Evolutionary conservation across 2,113 vertebrate species (phyloP).

Genomic region (Jaculus jaculus): DNA sequence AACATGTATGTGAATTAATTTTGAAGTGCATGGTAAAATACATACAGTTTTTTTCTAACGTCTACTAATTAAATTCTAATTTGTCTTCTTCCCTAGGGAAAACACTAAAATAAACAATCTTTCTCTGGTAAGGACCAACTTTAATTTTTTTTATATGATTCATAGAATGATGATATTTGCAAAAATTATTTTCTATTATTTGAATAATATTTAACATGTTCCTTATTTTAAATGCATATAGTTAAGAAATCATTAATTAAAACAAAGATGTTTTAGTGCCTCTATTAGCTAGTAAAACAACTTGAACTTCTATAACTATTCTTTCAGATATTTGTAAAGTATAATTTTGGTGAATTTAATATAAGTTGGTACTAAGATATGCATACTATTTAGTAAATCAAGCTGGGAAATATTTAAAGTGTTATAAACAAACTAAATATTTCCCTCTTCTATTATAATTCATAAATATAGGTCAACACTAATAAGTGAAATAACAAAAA

Average conservation of each 20-base stretch:
- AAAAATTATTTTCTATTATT: neutral
- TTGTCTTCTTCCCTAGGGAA: constrained; percentile 7
- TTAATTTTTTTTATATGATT: constrained; percentile 54
- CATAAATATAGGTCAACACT: neutral
- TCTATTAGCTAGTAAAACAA: neutral
- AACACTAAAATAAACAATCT: constrained; percentile 9
- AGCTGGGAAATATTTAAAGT: neutral
- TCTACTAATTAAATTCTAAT: constrained; percentile 18
- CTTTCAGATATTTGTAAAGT: constrained; percentile 2
- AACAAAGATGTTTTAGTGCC: constrained; percentile 24
- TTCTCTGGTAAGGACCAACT: neutral
- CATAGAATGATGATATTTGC: neutral
- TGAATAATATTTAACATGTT: neutral
- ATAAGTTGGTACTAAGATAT: neutral
- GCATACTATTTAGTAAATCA: neutral
- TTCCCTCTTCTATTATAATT: constrained; percentile 36
- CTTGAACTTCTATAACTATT: constrained; percentile 5
- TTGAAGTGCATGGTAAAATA: constrained; percentile 26
- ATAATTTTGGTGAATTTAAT: neutral
- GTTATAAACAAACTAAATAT: constrained; percentile 18
- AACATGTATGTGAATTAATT: constrained; percentile 2
- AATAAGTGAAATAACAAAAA: constrained; percentile 39
- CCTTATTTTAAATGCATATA: constrained; percentile 19
- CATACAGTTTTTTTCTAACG: neutral
- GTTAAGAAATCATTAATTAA: neutral